Base-by-base conservation (phyloP, 2,113 vertebrate species). In the Ptilorrhoa leucosticta region DNA sequence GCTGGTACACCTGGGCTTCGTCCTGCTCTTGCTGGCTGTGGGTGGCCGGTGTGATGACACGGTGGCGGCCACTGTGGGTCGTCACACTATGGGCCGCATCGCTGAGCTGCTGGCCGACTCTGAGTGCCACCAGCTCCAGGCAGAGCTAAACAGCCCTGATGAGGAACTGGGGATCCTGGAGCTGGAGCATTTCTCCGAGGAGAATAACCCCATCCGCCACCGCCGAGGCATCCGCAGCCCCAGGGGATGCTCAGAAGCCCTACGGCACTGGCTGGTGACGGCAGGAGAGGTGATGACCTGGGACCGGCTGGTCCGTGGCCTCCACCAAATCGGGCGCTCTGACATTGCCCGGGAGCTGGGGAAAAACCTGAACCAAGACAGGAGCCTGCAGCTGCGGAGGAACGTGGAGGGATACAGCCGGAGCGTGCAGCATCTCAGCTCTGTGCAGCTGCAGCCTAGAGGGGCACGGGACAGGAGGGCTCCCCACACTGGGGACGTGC, bases 321-420 rank as follows among this genome's bases (percentile, higher is more conserved):
- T 98, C 16, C 90, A 17, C 3, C 93, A 51, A 0, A 75, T 98
- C 3, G 98, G 97, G 1, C 98, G 98, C 15, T n/a, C 92, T 0
- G 98, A 98, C 58, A 80, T 98, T 15, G 97, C 98, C 33, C 65
- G 37, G 7, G 98, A 98, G 83, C 82, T 98, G 92, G 97, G 95
- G 17, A 98, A 98, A 11, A 98, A 96, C 94, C 97, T 98, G 45
- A 98, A 97, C 89, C 98, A 98, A 23, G 98, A 97, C 94, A 90
- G 96, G 77, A 96, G 83, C 47, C 79, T 98, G 94, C 94, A 97
- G 96, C 87, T 98, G 78, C 88, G 50, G 45, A 87, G 61, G 84
- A 96, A 92, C 16, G 96, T 97, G 58, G 71, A 73, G 88, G 91
- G 31, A 0, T 97, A 93, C 47, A 1, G 77, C 22, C 51, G 15